Evolutionary conservation across 2,888 invertebrate species (phyloP).

Genomic region (Agrochola macilenta): DNA sequence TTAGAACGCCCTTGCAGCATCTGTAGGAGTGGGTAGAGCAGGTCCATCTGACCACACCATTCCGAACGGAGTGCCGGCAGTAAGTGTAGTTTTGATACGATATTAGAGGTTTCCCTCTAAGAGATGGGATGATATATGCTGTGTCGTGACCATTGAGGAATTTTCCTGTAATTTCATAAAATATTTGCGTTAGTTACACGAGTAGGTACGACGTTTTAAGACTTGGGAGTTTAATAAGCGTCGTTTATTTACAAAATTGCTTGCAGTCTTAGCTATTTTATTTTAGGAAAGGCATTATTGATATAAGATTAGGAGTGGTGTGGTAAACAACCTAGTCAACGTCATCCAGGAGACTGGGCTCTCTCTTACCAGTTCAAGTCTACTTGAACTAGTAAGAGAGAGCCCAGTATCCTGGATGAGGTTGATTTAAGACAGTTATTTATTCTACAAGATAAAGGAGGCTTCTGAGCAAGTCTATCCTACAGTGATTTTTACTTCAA

Average conservation of each 20-base stretch:
- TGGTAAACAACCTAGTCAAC: neutral
- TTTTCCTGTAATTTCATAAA: conserved; percentile 45
- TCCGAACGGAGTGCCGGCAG: conserved; percentile 82
- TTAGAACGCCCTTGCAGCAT: conserved; percentile 86
- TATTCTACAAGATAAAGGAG: neutral
- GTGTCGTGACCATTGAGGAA: conserved; percentile 59
- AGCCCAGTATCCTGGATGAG: neutral
- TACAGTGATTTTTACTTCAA: neutral
- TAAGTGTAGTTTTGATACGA: conserved; percentile 84
- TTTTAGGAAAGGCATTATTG: neutral
- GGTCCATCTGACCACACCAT: conserved; percentile 83
- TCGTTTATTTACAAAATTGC: conserved; percentile 13
- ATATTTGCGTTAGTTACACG: conserved; percentile 27
- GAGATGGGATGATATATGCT: conserved; percentile 84
- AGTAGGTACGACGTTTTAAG: neutral
- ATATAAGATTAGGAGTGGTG: neutral
- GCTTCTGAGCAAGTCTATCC: too few relatives aligned
- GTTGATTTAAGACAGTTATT: too few relatives aligned
- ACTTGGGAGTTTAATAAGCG: conserved; percentile 3
- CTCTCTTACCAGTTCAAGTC: too few relatives aligned
- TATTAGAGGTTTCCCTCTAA: conserved; percentile 83
- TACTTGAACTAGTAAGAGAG: too few relatives aligned
- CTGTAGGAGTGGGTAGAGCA: conserved; percentile 88
- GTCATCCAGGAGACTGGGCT: too few relatives aligned
- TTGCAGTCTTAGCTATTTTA: conserved; percentile 13